A percentile compares a stretch with the other conserved stretches of the same genome.
Evolutionary conservation across 2,113 vertebrate genomes (phyloP).

Genomic region (Oreochromis aureus): DNA sequence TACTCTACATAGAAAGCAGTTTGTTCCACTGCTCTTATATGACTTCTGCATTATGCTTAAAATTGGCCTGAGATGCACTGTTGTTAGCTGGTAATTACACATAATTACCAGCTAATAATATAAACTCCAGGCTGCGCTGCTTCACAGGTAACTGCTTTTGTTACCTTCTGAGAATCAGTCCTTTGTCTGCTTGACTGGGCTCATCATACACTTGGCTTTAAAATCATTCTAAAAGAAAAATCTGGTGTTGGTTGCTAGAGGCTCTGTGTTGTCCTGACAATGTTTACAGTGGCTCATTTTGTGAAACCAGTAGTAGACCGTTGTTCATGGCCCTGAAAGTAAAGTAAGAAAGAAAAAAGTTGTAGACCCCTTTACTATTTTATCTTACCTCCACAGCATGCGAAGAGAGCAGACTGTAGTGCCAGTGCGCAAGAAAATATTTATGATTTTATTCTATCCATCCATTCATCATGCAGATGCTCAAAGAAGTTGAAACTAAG

Average conservation of each 20-base stretch:
- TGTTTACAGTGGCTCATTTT: neutral
- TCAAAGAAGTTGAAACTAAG: neutral
- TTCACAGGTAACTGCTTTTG: neutral
- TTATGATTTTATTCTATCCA: neutral
- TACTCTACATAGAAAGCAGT: neutral
- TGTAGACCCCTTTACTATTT: neutral
- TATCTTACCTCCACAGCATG: neutral
- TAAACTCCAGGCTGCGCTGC: neutral
- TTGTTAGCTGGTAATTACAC: neutral
- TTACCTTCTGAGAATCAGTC: neutral
- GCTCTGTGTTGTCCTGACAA: neutral
- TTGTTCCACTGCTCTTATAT: neutral
- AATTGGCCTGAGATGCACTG: neutral
- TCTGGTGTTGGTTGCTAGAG: neutral
- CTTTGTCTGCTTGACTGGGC: neutral
- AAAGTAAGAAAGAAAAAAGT: neutral
- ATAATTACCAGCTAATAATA: neutral
- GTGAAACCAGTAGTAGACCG: neutral
- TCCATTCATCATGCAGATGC: neutral
- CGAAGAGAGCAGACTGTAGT: neutral
- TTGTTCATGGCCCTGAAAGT: neutral
- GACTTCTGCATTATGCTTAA: neutral
- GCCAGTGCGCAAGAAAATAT: neutral
- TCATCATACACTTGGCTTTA: neutral
- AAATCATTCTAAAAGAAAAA: neutral